Evolutionary conservation across 2,797 vertebrate genomes (phyloP), one percentile per base, ranked within the genome.

Genomic region (Paedocypris micromegethes): DNA sequence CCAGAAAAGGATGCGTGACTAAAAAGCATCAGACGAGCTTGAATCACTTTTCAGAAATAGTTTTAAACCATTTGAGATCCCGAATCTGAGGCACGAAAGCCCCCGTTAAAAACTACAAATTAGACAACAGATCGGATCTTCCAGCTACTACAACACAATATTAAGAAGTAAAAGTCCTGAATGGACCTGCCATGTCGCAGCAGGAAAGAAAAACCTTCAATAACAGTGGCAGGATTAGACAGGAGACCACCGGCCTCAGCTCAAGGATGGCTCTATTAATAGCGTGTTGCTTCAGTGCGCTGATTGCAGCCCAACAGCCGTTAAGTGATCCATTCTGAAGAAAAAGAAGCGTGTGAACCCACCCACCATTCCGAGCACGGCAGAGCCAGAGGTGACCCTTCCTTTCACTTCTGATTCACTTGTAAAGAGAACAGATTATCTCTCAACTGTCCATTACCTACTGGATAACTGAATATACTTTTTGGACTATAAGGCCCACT

Each of bases 51-150:
- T 70, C 49, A 64, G 51, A 68, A 61, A 70, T 63, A 65, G 49
- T 66, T 71, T 60, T 40, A 74, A 77, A 69, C 76, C 73, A 73
- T 77, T 77, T 79, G 73, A 7, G 64, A 73, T 6, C 75, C 79
- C 78, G 61, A 64, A 77, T 59, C 78, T 63, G 54, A 79, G 72
- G 74, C 63, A 79, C 60, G 80, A 78, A 85, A 74, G 59, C 57
- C 50, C 53, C 47, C 47, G 63, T 72, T 82, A 82, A 76, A 80
- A 75, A 66, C 67, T 70, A 78, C 77, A 82, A 79, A 80, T 77
- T 52, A 72, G 44, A 9, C n/a, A 55, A 70, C 38, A 39, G 60
- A 23, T 50, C 6, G 62, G 68, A 70, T 70, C 9, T 70, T 39
- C n/a, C 48, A 70, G 46, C 60, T 49, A 50, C 23, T 53, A 63